phyloP scores from a whole-genome alignment of 2,797 vertebrate species.

The Echiichthys vipera region DNA sequence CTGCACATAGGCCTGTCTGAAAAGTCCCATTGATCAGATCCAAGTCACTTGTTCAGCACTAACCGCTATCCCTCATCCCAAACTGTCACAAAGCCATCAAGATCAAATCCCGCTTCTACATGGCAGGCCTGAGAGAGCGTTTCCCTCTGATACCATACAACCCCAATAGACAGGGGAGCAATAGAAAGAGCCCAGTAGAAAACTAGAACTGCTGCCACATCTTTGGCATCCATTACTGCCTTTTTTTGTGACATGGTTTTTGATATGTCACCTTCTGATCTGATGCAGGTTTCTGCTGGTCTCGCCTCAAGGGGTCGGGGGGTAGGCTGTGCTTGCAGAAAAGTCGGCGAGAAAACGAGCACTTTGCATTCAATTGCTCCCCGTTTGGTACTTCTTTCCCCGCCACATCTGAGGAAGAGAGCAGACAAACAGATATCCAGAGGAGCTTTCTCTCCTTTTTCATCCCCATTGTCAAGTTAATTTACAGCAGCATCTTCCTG shows the following conservation, averaged over 20 bases:
- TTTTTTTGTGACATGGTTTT: conserved; percentile 89
- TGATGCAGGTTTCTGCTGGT: conserved; percentile 92
- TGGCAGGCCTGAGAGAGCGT: conserved; percentile 87
- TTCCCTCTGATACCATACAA: conserved; percentile 89
- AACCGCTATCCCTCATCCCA: conserved; percentile 92
- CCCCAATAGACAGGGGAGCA: conserved; percentile 75
- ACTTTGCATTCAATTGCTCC: conserved; percentile 93
- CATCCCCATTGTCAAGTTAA: conserved; percentile 89
- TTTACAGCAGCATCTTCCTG: conserved; percentile 87
- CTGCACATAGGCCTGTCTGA: conserved; percentile 83
- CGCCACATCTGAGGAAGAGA: conserved; percentile 79
- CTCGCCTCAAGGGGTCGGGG: conserved; percentile 90
- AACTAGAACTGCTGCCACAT: conserved; percentile 78
- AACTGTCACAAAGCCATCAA: conserved; percentile 92
- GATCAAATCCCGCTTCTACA: conserved; percentile 92
- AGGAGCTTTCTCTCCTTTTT: conserved; percentile 79
- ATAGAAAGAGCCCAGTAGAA: conserved; percentile 75
- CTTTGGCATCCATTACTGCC: conserved; percentile 81
- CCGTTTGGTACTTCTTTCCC: conserved; percentile 84
- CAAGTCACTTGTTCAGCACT: conserved; percentile 93
- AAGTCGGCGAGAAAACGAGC: conserved; percentile 85
- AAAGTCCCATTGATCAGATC: conserved; percentile 90
- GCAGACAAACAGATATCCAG: conserved; percentile 89
- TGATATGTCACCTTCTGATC: conserved; percentile 97
- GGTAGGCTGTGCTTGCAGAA: conserved; percentile 78